These are phyloP conservation scores for Cheirogaleus major DNA, from an alignment of 2,797 vertebrate genomes.

Conservation along the genomic window DNA sequence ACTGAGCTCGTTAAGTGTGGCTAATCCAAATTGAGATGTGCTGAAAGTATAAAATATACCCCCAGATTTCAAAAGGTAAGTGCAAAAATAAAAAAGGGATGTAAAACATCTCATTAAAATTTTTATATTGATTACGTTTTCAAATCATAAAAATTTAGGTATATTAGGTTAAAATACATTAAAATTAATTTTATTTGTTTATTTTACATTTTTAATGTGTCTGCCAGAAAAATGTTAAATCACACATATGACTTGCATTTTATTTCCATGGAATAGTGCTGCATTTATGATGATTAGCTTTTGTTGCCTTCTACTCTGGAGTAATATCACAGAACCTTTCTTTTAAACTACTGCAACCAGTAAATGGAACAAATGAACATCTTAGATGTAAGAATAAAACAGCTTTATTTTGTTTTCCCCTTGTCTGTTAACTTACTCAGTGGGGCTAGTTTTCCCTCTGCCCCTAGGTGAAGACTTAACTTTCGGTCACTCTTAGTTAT, in stretches of 20 bases:
- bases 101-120: background rate
- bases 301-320: background rate
- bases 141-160: background rate
- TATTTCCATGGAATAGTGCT: background rate
- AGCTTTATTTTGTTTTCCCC: background rate
- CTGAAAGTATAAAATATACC: background rate
- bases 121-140: background rate
- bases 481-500: background rate
- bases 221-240: background rate
- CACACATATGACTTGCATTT: background rate
- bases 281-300: background rate
- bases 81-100: background rate
- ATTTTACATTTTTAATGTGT: background rate
- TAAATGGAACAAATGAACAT: background rate
- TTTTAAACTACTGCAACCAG: background rate
- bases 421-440: background rate
- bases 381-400: background rate
- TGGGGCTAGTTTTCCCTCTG: background rate
- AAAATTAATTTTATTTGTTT: conserved; percentile 4
- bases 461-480: background rate
- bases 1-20: background rate
- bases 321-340: background rate
- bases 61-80: background rate
- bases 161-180: background rate
- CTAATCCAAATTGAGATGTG: background rate